Evolutionary conservation across 2,797 vertebrate genomes (phyloP).

Genomic region (Coranthus polyacanthus): DNA sequence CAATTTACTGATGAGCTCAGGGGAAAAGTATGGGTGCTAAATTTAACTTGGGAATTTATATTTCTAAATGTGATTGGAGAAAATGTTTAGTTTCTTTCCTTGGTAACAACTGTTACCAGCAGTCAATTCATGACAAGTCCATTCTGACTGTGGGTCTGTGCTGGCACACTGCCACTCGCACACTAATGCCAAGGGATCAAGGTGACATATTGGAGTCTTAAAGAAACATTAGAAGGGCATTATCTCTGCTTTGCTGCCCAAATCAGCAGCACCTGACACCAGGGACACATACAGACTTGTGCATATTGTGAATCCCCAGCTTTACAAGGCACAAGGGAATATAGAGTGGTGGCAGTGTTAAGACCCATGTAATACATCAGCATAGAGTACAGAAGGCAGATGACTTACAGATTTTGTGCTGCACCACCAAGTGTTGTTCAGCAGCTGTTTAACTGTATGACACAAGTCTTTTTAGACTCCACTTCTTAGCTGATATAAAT

Average conservation of each 20-base stretch:
- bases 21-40: neutral
- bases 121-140: constrained; percentile 22
- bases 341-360: constrained; percentile 14
- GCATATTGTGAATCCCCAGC: constrained; percentile 1
- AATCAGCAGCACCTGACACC: constrained; percentile 37
- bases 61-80: neutral
- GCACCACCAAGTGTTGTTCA: constrained; percentile 15
- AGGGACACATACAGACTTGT: constrained; percentile 11
- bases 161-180: constrained; percentile 38
- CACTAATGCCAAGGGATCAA: constrained; percentile 49
- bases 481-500: too few species aligned
- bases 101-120: constrained; percentile 42
- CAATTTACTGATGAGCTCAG: neutral
- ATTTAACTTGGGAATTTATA: constrained; percentile 11
- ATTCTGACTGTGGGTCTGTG: neutral
- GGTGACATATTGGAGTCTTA: constrained; percentile 41
- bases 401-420: constrained; percentile 3
- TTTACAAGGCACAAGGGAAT: constrained; percentile 17
- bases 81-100: constrained; percentile 26
- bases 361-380: constrained; percentile 23
- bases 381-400: constrained; percentile 8
- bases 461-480: neutral
- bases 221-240: constrained; percentile 43
- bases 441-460: constrained; percentile 24
- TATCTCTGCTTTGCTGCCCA: constrained; percentile 19